These are phyloP conservation scores for Spilarctia lutea DNA, from an alignment of 2,888 invertebrate species.

Conservation along the genomic window DNA sequence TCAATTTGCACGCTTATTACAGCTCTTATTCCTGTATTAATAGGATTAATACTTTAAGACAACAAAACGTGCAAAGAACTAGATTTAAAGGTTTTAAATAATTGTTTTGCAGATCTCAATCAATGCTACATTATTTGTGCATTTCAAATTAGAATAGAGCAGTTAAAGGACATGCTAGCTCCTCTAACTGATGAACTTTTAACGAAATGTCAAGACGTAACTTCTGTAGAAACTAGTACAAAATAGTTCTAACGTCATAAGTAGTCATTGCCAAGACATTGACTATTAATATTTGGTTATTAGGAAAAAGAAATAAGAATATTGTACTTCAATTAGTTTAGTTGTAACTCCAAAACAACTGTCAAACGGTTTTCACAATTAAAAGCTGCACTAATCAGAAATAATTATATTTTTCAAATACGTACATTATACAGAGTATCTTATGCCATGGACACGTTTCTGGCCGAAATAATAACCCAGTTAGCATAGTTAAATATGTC, in stretches of 20 bases:
- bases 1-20: conserved; percentile 38
- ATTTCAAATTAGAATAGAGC: background rate
- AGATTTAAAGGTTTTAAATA: background rate
- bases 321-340: no score
- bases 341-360: background rate
- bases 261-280: background rate
- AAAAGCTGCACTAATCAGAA: no score
- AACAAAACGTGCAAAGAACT: conserved; percentile 1
- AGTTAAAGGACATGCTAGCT: background rate
- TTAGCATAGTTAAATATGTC: background rate
- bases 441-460: background rate
- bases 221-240: background rate
- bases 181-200: background rate
- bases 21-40: conserved; percentile 26
- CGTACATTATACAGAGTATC: no score
- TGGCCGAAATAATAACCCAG: background rate
- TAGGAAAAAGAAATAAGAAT: background rate
- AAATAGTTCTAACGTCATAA: background rate
- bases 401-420: no score
- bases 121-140: background rate
- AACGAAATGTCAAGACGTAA: background rate
- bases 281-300: no score
- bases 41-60: conserved; percentile 28
- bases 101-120: background rate
- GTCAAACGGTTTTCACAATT: background rate